Evolutionary conservation across 2,888 invertebrate species (phyloP).

Genomic region (Drosophila longiperda): DNA sequence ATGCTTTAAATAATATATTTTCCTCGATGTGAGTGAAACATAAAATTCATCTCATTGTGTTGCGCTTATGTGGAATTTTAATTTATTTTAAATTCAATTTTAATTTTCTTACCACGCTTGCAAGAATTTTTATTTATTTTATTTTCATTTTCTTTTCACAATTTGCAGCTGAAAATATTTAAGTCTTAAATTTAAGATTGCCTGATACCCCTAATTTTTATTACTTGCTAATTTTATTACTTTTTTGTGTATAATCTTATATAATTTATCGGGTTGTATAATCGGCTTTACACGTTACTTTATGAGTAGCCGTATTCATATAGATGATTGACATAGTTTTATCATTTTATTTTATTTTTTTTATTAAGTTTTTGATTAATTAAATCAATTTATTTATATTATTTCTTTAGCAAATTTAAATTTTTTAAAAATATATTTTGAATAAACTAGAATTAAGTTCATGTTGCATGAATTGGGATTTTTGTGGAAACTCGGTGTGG

Average conservation of each 20-base stretch:
- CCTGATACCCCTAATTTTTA: slow-evolving; percentile 35
- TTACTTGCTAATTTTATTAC: slow-evolving; percentile 13
- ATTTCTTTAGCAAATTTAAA: not conserved
- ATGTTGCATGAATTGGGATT: slow-evolving; percentile 56
- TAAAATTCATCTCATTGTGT: slow-evolving; percentile 4
- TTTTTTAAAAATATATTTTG: slow-evolving; percentile 2
- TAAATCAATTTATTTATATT: not conserved
- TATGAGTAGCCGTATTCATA: slow-evolving; percentile 9
- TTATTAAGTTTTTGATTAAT: slow-evolving; percentile 24
- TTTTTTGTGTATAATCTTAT: slow-evolving; percentile 9
- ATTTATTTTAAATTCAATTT: slow-evolving; percentile 15
- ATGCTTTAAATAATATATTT: not conserved
- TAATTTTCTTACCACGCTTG: slow-evolving; percentile 19
- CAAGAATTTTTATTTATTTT: slow-evolving; percentile 50
- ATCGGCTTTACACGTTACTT: slow-evolving; percentile 4
- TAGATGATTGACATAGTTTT: slow-evolving; percentile 5
- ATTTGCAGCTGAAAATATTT: slow-evolving; percentile 64
- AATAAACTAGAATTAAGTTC: slow-evolving; percentile 20
- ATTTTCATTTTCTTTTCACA: slow-evolving; percentile 57
- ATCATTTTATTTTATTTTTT: not conserved
- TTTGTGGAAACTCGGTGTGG: slow-evolving; percentile 23
- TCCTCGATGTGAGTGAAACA: not conserved
- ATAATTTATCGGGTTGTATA: slow-evolving; percentile 5
- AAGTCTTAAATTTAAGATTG: slow-evolving; percentile 50
- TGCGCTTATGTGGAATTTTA: slow-evolving; percentile 2